A percentile compares a stretch with the other conserved stretches of the same genome.
These are phyloP conservation scores for Lepidothrix coronata DNA, from an alignment of 2,113 vertebrate genomes.

Conservation along the genomic window DNA sequence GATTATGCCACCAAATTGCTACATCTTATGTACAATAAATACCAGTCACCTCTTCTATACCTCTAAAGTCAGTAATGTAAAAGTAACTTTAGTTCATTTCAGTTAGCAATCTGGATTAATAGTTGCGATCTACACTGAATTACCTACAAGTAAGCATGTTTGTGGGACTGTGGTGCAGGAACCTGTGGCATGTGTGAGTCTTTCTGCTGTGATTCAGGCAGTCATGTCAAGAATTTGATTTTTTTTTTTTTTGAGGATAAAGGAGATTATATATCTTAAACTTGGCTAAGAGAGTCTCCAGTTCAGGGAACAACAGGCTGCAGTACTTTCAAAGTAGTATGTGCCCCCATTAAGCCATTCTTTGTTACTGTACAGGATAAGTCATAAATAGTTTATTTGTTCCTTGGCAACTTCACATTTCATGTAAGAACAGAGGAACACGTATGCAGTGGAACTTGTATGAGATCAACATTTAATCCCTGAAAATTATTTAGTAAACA, in stretches of 20 bases:
- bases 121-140: background rate
- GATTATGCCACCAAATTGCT: background rate
- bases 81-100: background rate
- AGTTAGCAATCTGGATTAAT: background rate
- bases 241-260: background rate
- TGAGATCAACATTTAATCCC: background rate
- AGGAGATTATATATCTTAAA: background rate
- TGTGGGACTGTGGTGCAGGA: background rate
- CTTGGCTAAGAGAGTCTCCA: background rate
- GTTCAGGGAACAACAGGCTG: background rate
- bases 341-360: slow-evolving; percentile 36
- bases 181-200: background rate
- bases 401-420: slow-evolving; percentile 14
- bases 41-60: background rate
- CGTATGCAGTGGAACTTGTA: background rate
- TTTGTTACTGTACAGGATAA: slow-evolving; percentile 2
- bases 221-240: background rate
- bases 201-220: background rate
- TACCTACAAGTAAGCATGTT: background rate
- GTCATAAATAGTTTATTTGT: slow-evolving; percentile 53
- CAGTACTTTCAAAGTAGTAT: background rate
- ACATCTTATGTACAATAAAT: background rate
- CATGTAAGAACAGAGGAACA: background rate
- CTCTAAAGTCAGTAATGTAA: background rate
- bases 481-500: background rate